Evolutionary conservation across 2,888 invertebrate genomes (phyloP), one percentile per base, ranked within the genome.

Genomic region (Epistrophella euchroma): DNA sequence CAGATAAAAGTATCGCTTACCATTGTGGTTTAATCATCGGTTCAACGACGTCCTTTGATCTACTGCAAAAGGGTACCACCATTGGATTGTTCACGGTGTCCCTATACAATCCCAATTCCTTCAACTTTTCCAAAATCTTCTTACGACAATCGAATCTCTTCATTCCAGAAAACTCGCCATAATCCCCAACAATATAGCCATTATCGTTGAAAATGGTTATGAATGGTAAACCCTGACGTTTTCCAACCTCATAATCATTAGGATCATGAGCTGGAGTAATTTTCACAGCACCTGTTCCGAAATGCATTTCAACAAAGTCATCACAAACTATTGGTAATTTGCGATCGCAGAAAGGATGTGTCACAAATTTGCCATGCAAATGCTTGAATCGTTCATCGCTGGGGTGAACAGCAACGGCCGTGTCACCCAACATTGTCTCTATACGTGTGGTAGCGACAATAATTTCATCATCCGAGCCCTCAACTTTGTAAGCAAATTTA

Each of bases 271-370:
- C 99, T 0, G 99, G 99, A 1, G 99, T 99, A 84, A 99, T 97
- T 93, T 99, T 99, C 0, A 99, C 99, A 81, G 98, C 99, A 89
- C 99, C 99, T 73, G 99, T 99, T 89, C 99, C 99, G 92, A 99
- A 99, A 83, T 95, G 95, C 93, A 96, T 96, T 90, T 99, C 99
- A 1, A 99, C 99, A 91, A 97, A 98, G 1, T 97, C 96, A 91
- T 99, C 99, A 60, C 95, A 95, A 15, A 99, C 94, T 88, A 99
- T 95, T 0, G 98, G 98, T 88, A 99, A 93, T 85, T 94, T 94
- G 75, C 98, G 94, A 72, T 96, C 93, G 80, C 96, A 94, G 92
- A 99, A 97, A 0, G 99, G 99, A 94, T 99, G 99, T 52, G 94
- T 93, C 2, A 98, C 95, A 89, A 93, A 94, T 93, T 96, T 97